Evolutionary conservation across 2,113 vertebrate genomes (phyloP), one percentile per base, ranked within the genome.

Genomic region (Actinemys pallida): DNA sequence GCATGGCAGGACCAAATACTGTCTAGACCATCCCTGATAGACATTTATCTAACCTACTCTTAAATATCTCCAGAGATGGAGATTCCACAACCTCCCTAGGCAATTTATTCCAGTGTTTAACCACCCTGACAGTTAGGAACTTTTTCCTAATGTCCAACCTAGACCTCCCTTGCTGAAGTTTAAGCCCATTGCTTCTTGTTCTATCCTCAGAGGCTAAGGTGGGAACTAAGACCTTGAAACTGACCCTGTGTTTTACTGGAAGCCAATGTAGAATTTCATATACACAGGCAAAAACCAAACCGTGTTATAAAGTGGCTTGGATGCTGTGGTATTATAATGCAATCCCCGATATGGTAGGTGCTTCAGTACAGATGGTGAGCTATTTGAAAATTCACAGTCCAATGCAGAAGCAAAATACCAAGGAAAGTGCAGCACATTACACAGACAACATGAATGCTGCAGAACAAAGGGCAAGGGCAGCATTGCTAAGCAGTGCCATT

Each of bases 281-380:
- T 91, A 75, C 83, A 19, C 14, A 56, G 39, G 11, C 13, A 85
- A 57, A 27, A 27, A 78, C 20, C 24, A 85, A 79, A 65, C n/a
- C 5, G 31, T 81, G 25, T 12, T 83, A 2, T 3, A 50, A 47
- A 0, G 4, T 39, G 88, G 57, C 5, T 72, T 22, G 6, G 52
- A 57, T 45, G 88, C 52, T 82, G 81, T 49, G 42, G 22, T 0
- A 0, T 0, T 4, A 50, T 54, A 90, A 47, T 12, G n/a, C 35
- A 88, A 86, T 12, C 35, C 86, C 13, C 0, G 0, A 20, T 52
- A 35, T 29, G 27, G 14, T 0, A 0, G 29, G 13, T 39, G 56
- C n/a, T 31, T 79, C 53, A 31, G 31, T 39, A 81, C 0, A 1
- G 29, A 57, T 4, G 10, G 45, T 83, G 54, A 54, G 54, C 56